Base-by-base conservation (phyloP, 1,140 invertebrate species). In the Hyles euphorbiae region DNA sequence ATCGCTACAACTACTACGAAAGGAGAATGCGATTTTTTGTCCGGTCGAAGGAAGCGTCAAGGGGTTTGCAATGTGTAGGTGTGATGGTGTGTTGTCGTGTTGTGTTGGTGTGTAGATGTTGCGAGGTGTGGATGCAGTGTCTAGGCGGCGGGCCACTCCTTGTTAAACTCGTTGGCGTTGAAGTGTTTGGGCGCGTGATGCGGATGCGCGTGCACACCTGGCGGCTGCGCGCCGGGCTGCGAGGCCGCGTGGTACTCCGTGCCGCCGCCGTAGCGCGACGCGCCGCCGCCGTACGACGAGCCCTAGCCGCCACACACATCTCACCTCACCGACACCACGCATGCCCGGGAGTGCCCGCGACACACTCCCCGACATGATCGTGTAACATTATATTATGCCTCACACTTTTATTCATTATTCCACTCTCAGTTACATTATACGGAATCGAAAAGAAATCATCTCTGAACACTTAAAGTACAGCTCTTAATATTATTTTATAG, bases 381-480 rank as follows among this genome's bases (percentile, higher is more conserved):
- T 22, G 6, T 22, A 51, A 32, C 46, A n/a, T 22, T 48, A 40
- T 40, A 40, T 40, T 8, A 22, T 8, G 36, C 8, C 5, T 5
- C 36, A 3, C 36, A 40, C 8, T 40, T 40, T 40, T 40, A 40
- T 3, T 40, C 8, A 5, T 40, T 40, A 5, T 40, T 40, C 8
- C 74, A 70, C 71, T 76, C 70, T 76, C 70, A 71, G 70, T 87
- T 84, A 88, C 85, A 83, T 75, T 82, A 70, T 79, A 84, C 77
- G 79, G 69, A 78, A 81, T 78, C 77, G 74, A 79, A 74, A 78
- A 78, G 76, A 78, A 78, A 48, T 81, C 73, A 79, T 83, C 82
- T 87, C 81, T 87, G 83, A 88, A 88, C 86, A 88, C 86, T 88
- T 88, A 88, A 88, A 88, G 86, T 88, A 88, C 86, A 83, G 81